phyloP scores from a whole-genome alignment of 2,113 vertebrate species.

The Spilogale gracilis region DNA sequence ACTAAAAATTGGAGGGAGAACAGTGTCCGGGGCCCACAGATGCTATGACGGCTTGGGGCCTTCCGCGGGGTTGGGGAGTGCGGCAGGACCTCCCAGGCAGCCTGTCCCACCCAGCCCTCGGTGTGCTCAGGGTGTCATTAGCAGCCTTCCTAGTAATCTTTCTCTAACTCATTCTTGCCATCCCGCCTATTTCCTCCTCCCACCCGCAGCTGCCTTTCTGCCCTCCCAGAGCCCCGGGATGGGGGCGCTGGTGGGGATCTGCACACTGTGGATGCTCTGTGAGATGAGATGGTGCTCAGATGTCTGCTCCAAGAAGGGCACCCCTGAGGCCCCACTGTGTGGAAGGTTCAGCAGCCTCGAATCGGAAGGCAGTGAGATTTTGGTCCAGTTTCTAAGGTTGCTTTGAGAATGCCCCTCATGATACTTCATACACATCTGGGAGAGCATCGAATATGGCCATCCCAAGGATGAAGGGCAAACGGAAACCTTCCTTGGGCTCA shows the following conservation, averaged over 20 bases:
- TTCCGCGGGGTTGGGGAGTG: fast-evolving
- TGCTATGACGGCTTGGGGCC: fast-evolving
- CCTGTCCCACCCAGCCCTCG: fast-evolving
- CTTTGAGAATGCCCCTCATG: background rate
- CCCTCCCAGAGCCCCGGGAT: fast-evolving
- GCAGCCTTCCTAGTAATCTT: fast-evolving
- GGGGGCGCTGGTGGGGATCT: background rate
- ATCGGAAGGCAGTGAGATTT: fast-evolving
- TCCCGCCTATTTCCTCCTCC: background rate
- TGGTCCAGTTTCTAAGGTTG: fast-evolving
- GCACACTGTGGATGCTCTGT: background rate
- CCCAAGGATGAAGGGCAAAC: fast-evolving
- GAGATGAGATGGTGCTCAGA: background rate
- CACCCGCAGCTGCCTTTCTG: fast-evolving
- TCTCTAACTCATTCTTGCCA: background rate
- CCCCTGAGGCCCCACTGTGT: background rate
- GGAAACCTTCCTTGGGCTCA: fast-evolving
- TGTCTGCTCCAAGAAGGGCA: fast-evolving
- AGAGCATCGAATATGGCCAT: fast-evolving
- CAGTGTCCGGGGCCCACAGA: fast-evolving
- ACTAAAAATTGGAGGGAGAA: background rate
- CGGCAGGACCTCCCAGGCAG: fast-evolving
- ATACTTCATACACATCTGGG: fast-evolving
- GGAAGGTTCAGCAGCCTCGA: fast-evolving
- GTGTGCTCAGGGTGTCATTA: fast-evolving